phyloP scores from a whole-genome alignment of 2,113 vertebrate genomes.

The Eolophus roseicapilla region DNA sequence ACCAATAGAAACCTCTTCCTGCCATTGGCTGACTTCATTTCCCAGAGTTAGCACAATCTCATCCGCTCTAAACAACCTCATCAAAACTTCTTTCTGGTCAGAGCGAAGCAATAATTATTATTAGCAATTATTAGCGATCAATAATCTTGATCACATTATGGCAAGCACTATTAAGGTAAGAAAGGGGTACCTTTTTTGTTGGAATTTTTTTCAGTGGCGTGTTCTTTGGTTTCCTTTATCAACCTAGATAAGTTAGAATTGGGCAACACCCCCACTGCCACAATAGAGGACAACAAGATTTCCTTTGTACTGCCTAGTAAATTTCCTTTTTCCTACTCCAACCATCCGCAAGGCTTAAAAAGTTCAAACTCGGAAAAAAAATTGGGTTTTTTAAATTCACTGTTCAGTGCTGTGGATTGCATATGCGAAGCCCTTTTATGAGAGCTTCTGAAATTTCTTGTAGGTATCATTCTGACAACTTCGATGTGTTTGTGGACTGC shows the following conservation, averaged over 20 bases:
- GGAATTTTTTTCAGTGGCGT: constrained; percentile 22
- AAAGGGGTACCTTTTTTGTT: constrained; percentile 56
- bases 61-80: constrained; percentile 91
- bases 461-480: constrained; percentile 30
- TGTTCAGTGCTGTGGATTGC: constrained; percentile 69
- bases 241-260: constrained; percentile 81
- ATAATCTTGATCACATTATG: constrained; percentile 84
- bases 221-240: constrained; percentile 76
- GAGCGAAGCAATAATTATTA: constrained; percentile 85
- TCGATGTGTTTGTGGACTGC: constrained; percentile 38
- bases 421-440: constrained; percentile 62
- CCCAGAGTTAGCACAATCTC: constrained; percentile 95
- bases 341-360: constrained; percentile 86
- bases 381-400: constrained; percentile 80
- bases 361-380: constrained; percentile 84
- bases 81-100: constrained; percentile 86
- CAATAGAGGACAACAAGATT: constrained; percentile 89
- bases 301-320: constrained; percentile 88
- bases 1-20: constrained; percentile 96
- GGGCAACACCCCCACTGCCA: constrained; percentile 88
- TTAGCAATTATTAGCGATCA: constrained; percentile 83
- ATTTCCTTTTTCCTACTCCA: constrained; percentile 92
- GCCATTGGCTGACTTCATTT: constrained; percentile 94
- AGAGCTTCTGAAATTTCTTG: constrained; percentile 64
- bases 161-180: constrained; percentile 95